Conservation (phyloP, 1,140 invertebrate genomes). For the Wasmannia auropunctata region DNA sequence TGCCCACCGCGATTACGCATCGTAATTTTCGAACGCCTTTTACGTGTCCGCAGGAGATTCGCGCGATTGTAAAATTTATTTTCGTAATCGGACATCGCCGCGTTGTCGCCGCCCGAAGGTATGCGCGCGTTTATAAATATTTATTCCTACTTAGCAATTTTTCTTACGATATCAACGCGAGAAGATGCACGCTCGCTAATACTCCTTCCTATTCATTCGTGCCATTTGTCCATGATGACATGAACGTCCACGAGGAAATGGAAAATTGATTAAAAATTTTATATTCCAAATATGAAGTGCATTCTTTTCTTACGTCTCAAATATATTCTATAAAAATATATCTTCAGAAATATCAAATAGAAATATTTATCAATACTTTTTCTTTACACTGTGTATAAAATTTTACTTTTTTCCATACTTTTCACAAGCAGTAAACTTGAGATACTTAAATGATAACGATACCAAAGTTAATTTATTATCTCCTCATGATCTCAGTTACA, state of each 20-base stretch:
- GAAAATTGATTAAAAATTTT: not conserved
- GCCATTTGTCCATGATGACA: too few relatives aligned
- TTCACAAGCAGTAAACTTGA: not conserved
- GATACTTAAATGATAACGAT: not conserved
- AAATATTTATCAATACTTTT: not conserved
- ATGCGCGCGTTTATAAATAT: conserved; percentile 21
- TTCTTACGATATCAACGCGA: not conserved
- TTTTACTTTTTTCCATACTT: not conserved
- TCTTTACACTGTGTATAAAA: not conserved
- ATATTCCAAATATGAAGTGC: not conserved
- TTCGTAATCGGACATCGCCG: not conserved
- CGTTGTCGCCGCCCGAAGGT: not conserved
- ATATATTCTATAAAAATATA: not conserved
- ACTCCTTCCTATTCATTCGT: not conserved
- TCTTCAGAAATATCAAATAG: not conserved
- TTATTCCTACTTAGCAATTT: not conserved
- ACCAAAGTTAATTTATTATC: too few relatives aligned
- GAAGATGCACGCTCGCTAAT: not conserved
- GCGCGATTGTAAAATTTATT: conserved; percentile 1
- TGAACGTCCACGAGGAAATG: not conserved
- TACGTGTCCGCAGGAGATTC: not conserved
- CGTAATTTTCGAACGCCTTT: not conserved
- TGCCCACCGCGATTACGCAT: conserved; percentile 13
- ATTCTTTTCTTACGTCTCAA: not conserved
- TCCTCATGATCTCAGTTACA: not conserved